Conservation (phyloP, 2,797 vertebrate genomes). For the Manis pentadactyla region DNA sequence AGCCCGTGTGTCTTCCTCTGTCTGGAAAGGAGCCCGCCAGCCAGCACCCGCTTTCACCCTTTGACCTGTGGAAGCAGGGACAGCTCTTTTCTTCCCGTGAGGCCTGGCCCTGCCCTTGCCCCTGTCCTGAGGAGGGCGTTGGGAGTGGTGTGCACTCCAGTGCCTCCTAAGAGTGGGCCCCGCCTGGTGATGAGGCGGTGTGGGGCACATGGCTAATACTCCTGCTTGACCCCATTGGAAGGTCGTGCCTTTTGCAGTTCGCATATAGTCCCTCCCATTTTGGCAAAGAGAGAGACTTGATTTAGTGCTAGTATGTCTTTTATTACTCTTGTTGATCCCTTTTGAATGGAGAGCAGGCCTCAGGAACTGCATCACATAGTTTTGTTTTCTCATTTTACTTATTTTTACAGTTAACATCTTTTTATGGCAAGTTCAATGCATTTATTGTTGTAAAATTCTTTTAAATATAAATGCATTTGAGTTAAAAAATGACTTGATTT, state of each 20-base stretch:
- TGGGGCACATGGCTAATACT: not conserved
- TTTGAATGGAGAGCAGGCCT: not conserved
- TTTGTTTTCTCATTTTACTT: not conserved
- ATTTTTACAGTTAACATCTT: not conserved
- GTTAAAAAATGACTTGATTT: not conserved
- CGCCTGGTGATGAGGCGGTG: too few relatives aligned
- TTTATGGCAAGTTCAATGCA: not conserved
- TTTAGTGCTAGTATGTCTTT: not conserved
- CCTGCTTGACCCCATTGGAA: not conserved
- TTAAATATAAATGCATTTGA: not conserved
- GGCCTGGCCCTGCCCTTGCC: not conserved
- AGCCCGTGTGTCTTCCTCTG: not conserved
- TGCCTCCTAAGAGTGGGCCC: not conserved
- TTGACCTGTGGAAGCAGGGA: not conserved
- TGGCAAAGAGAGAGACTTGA: not conserved
- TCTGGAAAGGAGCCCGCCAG: not conserved
- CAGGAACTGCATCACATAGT: not conserved
- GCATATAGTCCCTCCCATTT: not conserved
- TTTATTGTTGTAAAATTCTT: slow-evolving; percentile 3
- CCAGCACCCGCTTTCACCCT: not conserved
- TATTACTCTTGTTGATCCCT: not conserved
- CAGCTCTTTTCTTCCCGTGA: not conserved
- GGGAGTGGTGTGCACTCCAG: not conserved
- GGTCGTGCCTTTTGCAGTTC: not conserved
- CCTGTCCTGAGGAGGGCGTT: not conserved